These are phyloP conservation scores for Leptura quadrifasciata DNA, from an alignment of 2,888 invertebrate genomes.

Conservation along the genomic window DNA sequence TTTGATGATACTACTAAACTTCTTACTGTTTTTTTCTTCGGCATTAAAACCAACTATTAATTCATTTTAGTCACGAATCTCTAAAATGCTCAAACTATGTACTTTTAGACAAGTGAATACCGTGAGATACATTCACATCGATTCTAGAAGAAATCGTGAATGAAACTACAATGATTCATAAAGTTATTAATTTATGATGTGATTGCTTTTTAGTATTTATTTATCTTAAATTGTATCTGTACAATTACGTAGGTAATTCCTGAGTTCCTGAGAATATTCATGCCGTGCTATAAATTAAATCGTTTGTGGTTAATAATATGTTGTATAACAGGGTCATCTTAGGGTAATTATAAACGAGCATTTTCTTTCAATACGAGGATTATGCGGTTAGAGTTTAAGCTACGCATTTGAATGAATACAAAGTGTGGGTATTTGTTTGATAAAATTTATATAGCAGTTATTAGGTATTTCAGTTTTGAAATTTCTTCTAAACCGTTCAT, in stretches of 20 bases:
- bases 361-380: slow-evolving; percentile 28
- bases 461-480: no score
- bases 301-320: slow-evolving; percentile 40
- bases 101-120: slow-evolving; percentile 15
- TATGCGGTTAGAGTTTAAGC: not conserved
- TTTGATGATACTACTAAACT: not conserved
- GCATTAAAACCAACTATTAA: slow-evolving; percentile 4
- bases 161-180: slow-evolving; percentile 40
- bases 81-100: slow-evolving; percentile 13
- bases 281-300: slow-evolving; percentile 35
- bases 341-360: slow-evolving; percentile 36
- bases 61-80: slow-evolving; percentile 18
- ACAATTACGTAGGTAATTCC: slow-evolving; percentile 36
- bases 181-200: slow-evolving; percentile 39
- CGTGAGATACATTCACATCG: slow-evolving; percentile 40
- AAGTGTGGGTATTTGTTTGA: not conserved
- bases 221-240: slow-evolving; percentile 40
- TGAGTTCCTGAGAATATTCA: slow-evolving; percentile 36
- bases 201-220: slow-evolving; percentile 35
- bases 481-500: no score
- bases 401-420: not conserved
- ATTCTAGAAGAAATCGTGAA: slow-evolving; percentile 34
- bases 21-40: not conserved
- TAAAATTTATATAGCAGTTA: no score
- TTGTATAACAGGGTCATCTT: slow-evolving; percentile 37